These are phyloP conservation scores for Ips nitidus DNA, from an alignment of 1,140 invertebrate species.

Conservation along the genomic window DNA sequence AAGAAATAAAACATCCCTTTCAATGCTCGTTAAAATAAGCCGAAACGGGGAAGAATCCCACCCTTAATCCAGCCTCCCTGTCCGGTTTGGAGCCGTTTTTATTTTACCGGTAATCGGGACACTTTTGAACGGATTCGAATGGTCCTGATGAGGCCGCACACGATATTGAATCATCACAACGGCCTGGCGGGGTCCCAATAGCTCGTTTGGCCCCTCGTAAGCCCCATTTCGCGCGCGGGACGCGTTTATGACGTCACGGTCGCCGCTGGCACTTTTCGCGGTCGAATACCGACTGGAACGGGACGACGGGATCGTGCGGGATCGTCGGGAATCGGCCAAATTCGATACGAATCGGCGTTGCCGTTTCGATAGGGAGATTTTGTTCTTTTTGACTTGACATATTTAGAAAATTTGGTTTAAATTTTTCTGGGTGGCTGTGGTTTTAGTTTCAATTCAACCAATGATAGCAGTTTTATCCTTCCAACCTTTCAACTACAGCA, in stretches of 20 bases:
- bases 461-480: too few species aligned
- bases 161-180: conserved; percentile 18
- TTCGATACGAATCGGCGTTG: conserved; percentile 15
- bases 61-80: not conserved
- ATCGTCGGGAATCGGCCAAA: conserved; percentile 41
- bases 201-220: conserved; percentile 40
- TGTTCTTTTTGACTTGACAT: too few species aligned
- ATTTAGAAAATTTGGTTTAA: too few species aligned
- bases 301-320: conserved; percentile 40
- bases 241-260: conserved; percentile 23
- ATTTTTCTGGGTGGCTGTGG: too few species aligned
- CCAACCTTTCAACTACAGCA: too few species aligned
- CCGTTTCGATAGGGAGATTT: not conserved
- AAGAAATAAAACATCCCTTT: not conserved
- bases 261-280: conserved; percentile 34
- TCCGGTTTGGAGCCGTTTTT: not conserved
- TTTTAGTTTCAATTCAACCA: too few species aligned
- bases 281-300: conserved; percentile 51
- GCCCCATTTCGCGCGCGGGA: conserved; percentile 29
- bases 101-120: not conserved
- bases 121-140: not conserved
- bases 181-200: conserved; percentile 46
- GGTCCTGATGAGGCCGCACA: not conserved
- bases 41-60: too few species aligned
- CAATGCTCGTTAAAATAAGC: too few species aligned